These are phyloP conservation scores for Caenorhabditis inopinata DNA, from an alignment of 1,140 invertebrate genomes.

Conservation along the genomic window DNA sequence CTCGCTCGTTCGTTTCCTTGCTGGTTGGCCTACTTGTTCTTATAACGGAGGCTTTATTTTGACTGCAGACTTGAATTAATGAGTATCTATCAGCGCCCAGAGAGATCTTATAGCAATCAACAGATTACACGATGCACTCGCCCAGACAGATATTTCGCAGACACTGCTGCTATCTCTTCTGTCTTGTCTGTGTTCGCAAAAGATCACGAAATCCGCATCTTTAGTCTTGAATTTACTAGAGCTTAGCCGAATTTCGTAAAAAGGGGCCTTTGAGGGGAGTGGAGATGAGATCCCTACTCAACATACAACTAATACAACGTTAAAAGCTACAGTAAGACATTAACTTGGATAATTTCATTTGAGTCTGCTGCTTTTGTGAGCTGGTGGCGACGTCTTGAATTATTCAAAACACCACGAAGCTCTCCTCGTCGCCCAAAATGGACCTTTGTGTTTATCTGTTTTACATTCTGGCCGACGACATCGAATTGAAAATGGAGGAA, in stretches of 20 bases:
- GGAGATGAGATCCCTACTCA: slow-evolving; percentile 6
- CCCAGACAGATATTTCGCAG: background rate
- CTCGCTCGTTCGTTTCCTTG: background rate
- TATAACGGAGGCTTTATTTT: background rate
- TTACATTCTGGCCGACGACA: slow-evolving; percentile 1
- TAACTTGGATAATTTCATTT: no score
- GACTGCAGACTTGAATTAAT: background rate
- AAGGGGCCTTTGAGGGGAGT: background rate
- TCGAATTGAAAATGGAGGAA: background rate
- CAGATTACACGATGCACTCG: no score
- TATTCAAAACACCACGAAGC: background rate
- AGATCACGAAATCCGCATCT: background rate
- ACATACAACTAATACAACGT: background rate
- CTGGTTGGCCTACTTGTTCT: slow-evolving; percentile 7
- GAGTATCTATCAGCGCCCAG: background rate
- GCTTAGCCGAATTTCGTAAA: slow-evolving; percentile 16
- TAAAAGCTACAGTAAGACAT: no score
- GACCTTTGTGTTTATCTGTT: slow-evolving; percentile 32
- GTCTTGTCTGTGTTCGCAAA: no score
- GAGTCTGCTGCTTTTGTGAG: background rate
- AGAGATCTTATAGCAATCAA: background rate
- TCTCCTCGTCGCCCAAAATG: background rate
- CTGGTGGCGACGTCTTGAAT: background rate
- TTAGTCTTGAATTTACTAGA: background rate
- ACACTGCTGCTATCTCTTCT: background rate